Evolutionary conservation across 2,113 vertebrate species (phyloP).

Genomic region (Solea solea): DNA sequence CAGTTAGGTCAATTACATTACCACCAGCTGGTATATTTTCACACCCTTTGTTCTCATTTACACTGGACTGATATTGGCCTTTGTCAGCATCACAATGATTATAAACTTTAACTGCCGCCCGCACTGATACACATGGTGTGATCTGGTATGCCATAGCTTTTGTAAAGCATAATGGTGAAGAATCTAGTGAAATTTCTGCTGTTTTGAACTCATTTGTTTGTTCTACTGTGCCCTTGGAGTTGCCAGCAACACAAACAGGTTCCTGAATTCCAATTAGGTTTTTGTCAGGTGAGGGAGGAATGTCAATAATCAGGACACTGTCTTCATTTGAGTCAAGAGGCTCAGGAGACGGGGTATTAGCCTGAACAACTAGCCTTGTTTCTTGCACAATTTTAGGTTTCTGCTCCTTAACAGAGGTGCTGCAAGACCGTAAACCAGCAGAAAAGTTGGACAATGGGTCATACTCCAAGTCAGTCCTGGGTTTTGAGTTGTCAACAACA

Average conservation of each 20-base stretch:
- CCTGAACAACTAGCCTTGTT: constrained; percentile 14
- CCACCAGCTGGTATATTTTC: constrained; percentile 11
- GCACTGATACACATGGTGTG: neutral
- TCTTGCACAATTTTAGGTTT: constrained; percentile 40
- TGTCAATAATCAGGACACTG: constrained; percentile 77
- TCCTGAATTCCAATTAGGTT: constrained; percentile 49
- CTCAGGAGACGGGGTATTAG: constrained; percentile 8
- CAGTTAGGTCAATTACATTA: constrained; percentile 43
- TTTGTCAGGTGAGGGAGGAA: constrained; percentile 46
- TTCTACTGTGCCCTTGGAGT: neutral
- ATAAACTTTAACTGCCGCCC: neutral
- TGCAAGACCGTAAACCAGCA: constrained; percentile 66
- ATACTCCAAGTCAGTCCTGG: constrained; percentile 81
- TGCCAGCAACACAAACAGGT: neutral
- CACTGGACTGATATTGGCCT: neutral
- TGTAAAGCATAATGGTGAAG: neutral
- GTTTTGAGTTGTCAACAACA: constrained; percentile 74
- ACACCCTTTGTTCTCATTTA: neutral
- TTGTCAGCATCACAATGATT: neutral
- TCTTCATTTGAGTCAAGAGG: constrained; percentile 75
- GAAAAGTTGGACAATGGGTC: constrained; percentile 84
- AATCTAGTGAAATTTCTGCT: accelerated
- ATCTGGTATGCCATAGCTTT: neutral
- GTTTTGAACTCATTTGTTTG: neutral
- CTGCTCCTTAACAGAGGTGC: constrained; percentile 46